Conservation (phyloP, 1,140 invertebrate genomes). For the Lordiphosa collinella region DNA sequence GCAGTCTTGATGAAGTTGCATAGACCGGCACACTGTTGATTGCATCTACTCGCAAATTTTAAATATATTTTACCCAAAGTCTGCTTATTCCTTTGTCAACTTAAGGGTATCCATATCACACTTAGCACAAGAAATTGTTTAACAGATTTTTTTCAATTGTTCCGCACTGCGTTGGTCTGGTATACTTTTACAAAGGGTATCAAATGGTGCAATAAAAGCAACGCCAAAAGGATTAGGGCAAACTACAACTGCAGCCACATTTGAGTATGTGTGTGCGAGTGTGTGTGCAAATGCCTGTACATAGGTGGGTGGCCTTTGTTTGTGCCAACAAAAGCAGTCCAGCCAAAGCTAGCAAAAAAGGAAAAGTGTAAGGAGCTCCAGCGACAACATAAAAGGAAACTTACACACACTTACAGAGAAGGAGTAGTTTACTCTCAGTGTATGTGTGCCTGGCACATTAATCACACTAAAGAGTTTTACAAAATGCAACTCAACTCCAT, state of each 20-base stretch:
- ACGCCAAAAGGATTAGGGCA: constrained; percentile 69
- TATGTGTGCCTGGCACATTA: constrained; percentile 58
- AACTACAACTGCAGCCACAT: neutral
- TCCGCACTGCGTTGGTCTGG: neutral
- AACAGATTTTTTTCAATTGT: too few relatives aligned
- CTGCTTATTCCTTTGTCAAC: too few relatives aligned
- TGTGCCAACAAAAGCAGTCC: constrained; percentile 59
- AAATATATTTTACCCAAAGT: too few relatives aligned
- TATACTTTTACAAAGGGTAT: neutral
- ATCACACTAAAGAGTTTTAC: constrained; percentile 76
- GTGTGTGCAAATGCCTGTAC: constrained; percentile 46
- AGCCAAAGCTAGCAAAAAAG: constrained; percentile 35
- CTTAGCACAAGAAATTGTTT: too few relatives aligned
- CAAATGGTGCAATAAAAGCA: constrained; percentile 62
- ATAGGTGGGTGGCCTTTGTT: constrained; percentile 62
- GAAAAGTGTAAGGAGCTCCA: constrained; percentile 75
- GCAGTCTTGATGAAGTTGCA: too few relatives aligned
- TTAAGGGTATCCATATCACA: too few relatives aligned
- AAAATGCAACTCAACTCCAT: constrained; percentile 63
- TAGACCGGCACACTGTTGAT: too few relatives aligned
- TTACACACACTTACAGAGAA: constrained; percentile 18
- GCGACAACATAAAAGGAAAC: constrained; percentile 65
- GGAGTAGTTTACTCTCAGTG: constrained; percentile 15
- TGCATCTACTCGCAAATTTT: too few relatives aligned
- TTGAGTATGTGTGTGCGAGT: constrained; percentile 14